Percentiles rank a stretch among this genome's conserved stretches.
Evolutionary conservation across 1,140 invertebrate genomes (phyloP).

Genomic region (Trichonephila clavata): DNA sequence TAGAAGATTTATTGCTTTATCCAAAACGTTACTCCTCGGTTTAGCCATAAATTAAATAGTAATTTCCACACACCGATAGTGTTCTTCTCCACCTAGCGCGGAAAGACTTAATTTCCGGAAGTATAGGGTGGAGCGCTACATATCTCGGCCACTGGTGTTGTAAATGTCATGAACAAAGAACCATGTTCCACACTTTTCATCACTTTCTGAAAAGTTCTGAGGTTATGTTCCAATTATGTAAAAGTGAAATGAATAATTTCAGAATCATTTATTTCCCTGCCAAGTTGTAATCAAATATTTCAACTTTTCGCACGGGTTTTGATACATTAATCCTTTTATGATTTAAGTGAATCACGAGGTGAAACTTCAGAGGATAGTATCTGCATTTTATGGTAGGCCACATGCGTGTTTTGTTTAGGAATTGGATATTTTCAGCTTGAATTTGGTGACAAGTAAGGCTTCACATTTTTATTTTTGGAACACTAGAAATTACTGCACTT

Average conservation of each 20-base stretch:
- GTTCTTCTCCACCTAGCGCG: constrained; percentile 27
- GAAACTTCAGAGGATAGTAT: not conserved
- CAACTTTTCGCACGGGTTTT: not conserved
- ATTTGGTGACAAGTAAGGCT: too few relatives aligned
- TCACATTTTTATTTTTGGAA: too few relatives aligned
- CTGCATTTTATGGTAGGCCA: not conserved
- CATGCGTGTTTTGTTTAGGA: not conserved
- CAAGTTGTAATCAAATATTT: not conserved
- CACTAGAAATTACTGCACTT: too few relatives aligned
- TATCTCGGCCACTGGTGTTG: constrained; percentile 46
- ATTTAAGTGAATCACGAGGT: not conserved
- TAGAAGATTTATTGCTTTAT: constrained; percentile 61
- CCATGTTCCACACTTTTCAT: constrained; percentile 11
- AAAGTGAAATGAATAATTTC: constrained; percentile 50
- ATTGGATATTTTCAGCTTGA: not conserved
- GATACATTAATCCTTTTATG: constrained; percentile 16
- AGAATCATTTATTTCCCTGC: not conserved
- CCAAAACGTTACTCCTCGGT: constrained; percentile 24
- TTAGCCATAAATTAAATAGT: constrained; percentile 71
- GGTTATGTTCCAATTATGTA: constrained; percentile 48
- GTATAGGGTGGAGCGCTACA: constrained; percentile 44
- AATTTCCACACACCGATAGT: constrained; percentile 43
- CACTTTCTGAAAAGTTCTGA: constrained; percentile 36
- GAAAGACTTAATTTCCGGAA: constrained; percentile 71
- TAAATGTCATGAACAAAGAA: constrained; percentile 58